These are phyloP conservation scores for Pandemis corylana DNA, from an alignment of 2,888 invertebrate genomes.

Conservation along the genomic window DNA sequence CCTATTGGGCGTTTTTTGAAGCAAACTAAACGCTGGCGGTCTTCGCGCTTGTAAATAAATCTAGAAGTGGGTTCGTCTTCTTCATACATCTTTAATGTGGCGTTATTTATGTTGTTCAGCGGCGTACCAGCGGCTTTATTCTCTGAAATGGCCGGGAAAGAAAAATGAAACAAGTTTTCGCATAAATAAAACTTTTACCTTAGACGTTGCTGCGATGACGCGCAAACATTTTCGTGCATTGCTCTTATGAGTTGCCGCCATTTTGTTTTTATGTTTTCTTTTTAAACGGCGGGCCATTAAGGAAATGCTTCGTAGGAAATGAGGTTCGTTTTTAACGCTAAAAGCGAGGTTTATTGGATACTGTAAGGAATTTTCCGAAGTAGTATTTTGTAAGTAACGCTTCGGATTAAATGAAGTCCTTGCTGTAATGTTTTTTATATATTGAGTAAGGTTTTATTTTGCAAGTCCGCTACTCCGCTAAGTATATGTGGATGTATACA, in stretches of 20 bases:
- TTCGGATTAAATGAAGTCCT: slow-evolving; percentile 17
- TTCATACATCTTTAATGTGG: slow-evolving; percentile 70
- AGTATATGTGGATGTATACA: too few relatives aligned
- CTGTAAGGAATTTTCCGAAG: slow-evolving; percentile 38
- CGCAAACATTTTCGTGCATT: slow-evolving; percentile 63
- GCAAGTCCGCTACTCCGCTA: too few relatives aligned
- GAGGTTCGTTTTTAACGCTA: slow-evolving; percentile 44
- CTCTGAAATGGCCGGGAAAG: slow-evolving; percentile 63
- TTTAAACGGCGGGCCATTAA: slow-evolving; percentile 46
- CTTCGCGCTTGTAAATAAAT: slow-evolving; percentile 58
- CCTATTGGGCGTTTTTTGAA: slow-evolving; percentile 30
- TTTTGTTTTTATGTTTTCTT: slow-evolving; percentile 52
- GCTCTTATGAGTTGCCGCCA: slow-evolving; percentile 55
- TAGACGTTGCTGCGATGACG: slow-evolving; percentile 63
- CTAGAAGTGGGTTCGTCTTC: slow-evolving; percentile 58
- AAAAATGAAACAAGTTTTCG: slow-evolving; percentile 80
- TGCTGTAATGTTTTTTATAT: slow-evolving; percentile 3
- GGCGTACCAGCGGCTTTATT: slow-evolving; percentile 59
- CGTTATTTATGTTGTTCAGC: slow-evolving; percentile 66
- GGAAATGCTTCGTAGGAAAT: slow-evolving; percentile 45
- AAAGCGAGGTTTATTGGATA: slow-evolving; percentile 45
- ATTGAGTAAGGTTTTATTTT: background rate
- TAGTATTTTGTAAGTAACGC: slow-evolving; percentile 29
- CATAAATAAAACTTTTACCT: slow-evolving; percentile 79
- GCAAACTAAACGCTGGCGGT: slow-evolving; percentile 26